These are phyloP conservation scores for Herpetotheres cachinnans DNA, from an alignment of 2,113 vertebrate genomes.

Conservation along the genomic window DNA sequence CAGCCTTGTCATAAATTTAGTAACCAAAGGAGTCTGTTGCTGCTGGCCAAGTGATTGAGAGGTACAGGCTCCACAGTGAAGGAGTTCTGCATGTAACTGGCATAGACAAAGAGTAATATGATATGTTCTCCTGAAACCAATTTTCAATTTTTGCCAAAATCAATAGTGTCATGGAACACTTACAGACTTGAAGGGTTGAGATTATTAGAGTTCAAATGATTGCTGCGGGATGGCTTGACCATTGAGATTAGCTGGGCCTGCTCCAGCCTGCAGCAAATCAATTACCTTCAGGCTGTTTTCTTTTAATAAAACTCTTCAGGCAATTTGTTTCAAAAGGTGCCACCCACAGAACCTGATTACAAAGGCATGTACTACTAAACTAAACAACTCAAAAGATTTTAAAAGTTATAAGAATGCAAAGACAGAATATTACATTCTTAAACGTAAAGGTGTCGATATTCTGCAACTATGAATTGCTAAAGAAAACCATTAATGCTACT, in stretches of 20 bases:
- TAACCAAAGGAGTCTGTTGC: neutral
- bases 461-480: neutral
- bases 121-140: neutral
- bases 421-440: neutral
- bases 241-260: neutral
- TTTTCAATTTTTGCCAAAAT: slow-evolving; percentile 11
- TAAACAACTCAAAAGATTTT: neutral
- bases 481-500: neutral
- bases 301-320: neutral
- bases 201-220: neutral
- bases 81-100: neutral
- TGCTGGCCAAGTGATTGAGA: neutral
- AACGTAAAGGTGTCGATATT: neutral
- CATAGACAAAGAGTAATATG: neutral
- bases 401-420: neutral
- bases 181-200: neutral
- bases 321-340: slow-evolving; percentile 5
- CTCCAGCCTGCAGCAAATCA: neutral
- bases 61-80: neutral
- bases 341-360: neutral
- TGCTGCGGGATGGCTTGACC: neutral
- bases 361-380: neutral
- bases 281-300: neutral
- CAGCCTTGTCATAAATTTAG: neutral
- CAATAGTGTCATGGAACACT: neutral